Conservation (phyloP, 2,888 invertebrate genomes). For the Limnephilus lunatus region DNA sequence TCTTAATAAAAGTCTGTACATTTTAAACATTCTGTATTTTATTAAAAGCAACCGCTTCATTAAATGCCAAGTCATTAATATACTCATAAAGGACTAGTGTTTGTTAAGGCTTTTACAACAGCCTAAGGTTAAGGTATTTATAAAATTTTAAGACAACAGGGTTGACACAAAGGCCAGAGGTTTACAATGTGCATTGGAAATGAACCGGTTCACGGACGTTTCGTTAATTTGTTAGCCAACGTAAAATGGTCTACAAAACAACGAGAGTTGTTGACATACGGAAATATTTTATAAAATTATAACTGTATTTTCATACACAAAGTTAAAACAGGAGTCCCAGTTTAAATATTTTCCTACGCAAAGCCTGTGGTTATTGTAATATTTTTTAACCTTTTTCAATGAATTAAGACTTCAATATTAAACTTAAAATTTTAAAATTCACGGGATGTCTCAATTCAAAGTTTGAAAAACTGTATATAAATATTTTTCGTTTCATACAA, state of each 20-base stretch:
- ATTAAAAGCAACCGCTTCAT: not conserved
- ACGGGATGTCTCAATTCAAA: no score
- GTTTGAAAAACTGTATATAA: no score
- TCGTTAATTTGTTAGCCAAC: not conserved
- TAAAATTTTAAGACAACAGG: not conserved
- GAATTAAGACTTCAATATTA: no score
- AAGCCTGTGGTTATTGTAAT: no score
- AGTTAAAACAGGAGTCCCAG: no score
- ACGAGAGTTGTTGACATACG: not conserved
- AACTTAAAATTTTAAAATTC: no score
- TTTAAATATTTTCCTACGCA: no score
- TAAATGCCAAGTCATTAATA: slow-evolving; percentile 9
- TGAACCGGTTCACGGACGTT: not conserved
- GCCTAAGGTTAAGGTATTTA: not conserved
- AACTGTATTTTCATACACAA: no score
- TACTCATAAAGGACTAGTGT: not conserved
- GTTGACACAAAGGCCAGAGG: not conserved
- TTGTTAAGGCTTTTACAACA: slow-evolving; percentile 15
- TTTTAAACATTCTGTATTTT: not conserved
- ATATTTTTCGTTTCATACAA: no score
- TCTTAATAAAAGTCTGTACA: no score
- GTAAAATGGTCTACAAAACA: not conserved
- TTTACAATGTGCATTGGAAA: not conserved
- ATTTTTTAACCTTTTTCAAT: no score
- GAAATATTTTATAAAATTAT: no score